These are phyloP conservation scores for Lomographa bimaculata DNA, from an alignment of 2,888 invertebrate genomes.

Conservation along the genomic window DNA sequence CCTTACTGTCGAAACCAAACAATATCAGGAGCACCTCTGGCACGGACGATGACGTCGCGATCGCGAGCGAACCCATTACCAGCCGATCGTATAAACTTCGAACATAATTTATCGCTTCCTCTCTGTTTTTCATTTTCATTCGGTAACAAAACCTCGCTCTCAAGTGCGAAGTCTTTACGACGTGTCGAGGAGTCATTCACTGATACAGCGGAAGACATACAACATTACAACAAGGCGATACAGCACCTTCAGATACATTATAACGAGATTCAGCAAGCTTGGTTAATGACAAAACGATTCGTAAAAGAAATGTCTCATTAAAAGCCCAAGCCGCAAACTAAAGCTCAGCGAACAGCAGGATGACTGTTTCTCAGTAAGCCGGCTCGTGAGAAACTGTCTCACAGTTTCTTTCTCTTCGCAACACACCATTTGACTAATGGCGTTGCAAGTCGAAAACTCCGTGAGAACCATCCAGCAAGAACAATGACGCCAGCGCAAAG, in stretches of 20 bases:
- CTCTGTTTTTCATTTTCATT: conserved; percentile 75
- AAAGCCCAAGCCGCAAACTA: conserved; percentile 47
- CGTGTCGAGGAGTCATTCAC: conserved; percentile 67
- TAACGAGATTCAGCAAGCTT: conserved; percentile 25
- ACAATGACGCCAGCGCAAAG: conserved; percentile 42
- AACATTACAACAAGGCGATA: conserved; percentile 29
- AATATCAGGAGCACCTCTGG: conserved; percentile 27
- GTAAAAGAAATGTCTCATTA: conserved; percentile 48
- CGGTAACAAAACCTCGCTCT: conserved; percentile 69
- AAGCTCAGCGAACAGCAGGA: conserved; percentile 56
- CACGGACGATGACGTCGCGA: conserved; percentile 46
- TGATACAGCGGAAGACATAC: conserved; percentile 44
- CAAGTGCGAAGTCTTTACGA: conserved; percentile 72
- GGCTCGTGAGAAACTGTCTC: conserved; percentile 63
- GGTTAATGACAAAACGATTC: conserved; percentile 18
- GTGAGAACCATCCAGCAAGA: conserved; percentile 51
- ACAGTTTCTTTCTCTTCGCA: conserved; percentile 59
- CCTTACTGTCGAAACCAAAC: too few species aligned
- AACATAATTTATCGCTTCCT: conserved; percentile 81
- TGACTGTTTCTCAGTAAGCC: conserved; percentile 49
- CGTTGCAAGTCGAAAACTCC: conserved; percentile 46
- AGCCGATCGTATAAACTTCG: conserved; percentile 76
- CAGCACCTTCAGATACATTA: conserved; percentile 6
- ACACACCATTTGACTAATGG: conserved; percentile 56
- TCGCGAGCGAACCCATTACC: conserved; percentile 64